Percentiles rank a stretch among this genome's conserved stretches.
Conservation (phyloP, 2,113 vertebrate genomes). For the Leptosomus discolor region DNA sequence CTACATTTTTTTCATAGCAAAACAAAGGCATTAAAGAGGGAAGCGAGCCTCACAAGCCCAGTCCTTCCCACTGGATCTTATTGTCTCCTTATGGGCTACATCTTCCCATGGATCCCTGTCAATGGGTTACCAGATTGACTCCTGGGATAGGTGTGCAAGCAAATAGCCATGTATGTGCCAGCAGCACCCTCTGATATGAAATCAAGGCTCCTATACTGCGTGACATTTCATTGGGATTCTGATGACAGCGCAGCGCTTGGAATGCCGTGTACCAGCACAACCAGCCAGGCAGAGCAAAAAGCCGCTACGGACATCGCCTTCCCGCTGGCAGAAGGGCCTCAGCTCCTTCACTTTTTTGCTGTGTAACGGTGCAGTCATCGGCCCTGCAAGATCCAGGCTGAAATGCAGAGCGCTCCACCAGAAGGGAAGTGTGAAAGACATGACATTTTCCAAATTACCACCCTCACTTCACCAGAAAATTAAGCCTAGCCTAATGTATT, state of each 20-base stretch:
- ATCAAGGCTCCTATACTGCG: fast-evolving
- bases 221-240: background rate
- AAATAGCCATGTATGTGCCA: background rate
- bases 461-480: background rate
- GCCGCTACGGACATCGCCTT: background rate
- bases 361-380: background rate
- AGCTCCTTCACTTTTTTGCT: background rate
- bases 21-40: background rate
- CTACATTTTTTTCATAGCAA: fast-evolving
- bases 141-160: background rate
- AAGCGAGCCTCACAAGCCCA: background rate
- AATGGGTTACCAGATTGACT: background rate
- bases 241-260: background rate
- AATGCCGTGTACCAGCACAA: fast-evolving
- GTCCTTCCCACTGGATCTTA: background rate
- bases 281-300: background rate
- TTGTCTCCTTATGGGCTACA: fast-evolving
- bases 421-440: background rate
- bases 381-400: background rate
- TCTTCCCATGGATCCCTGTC: background rate
- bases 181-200: background rate
- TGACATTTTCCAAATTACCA: background rate
- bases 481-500: background rate
- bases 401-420: background rate
- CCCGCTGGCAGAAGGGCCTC: background rate